phyloP scores from a whole-genome alignment of 2,797 vertebrate genomes.

The Macropodus opercularis region DNA sequence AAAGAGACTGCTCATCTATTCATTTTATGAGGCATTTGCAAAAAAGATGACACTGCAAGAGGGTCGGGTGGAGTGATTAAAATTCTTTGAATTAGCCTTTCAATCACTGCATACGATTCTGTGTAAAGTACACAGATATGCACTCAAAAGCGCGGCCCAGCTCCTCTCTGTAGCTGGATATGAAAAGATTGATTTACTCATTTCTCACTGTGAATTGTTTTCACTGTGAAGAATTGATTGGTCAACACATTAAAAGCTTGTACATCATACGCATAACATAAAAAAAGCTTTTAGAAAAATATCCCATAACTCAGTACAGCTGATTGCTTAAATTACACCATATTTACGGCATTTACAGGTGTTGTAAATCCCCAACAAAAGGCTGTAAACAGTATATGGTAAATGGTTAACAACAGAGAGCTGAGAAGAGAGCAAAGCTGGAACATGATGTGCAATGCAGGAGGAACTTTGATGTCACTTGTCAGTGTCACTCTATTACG shows the following conservation, averaged over 20 bases:
- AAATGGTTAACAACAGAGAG: conserved; percentile 38
- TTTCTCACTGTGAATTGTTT: conserved; percentile 61
- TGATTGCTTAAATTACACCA: conserved; percentile 40
- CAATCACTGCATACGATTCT: conserved; percentile 64
- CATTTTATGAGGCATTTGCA: conserved; percentile 73
- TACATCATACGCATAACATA: conserved; percentile 61
- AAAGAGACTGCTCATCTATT: conserved; percentile 74
- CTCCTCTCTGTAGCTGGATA: conserved; percentile 47
- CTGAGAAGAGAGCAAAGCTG: conserved; percentile 9
- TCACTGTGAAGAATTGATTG: conserved; percentile 67
- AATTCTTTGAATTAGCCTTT: conserved; percentile 72
- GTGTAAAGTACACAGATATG: conserved; percentile 71
- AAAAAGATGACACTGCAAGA: conserved; percentile 73
- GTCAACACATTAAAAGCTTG: conserved; percentile 70
- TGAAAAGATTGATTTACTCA: conserved; percentile 72
- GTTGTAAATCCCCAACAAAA: conserved; percentile 41
- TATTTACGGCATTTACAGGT: conserved; percentile 53
- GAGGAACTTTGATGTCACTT: conserved; percentile 34
- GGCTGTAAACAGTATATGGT: conserved; percentile 53
- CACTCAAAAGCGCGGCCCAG: conserved; percentile 61
- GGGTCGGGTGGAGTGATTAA: conserved; percentile 68
- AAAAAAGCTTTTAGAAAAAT: conserved; percentile 75
- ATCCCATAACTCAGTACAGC: conserved; percentile 44
- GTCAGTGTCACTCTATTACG: conserved; percentile 24
- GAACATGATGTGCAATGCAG: conserved; percentile 17